Evolutionary conservation across 2,797 vertebrate species (phyloP), one percentile per base, ranked within the genome.

Genomic region (Dendrocincla fuliginosa): DNA sequence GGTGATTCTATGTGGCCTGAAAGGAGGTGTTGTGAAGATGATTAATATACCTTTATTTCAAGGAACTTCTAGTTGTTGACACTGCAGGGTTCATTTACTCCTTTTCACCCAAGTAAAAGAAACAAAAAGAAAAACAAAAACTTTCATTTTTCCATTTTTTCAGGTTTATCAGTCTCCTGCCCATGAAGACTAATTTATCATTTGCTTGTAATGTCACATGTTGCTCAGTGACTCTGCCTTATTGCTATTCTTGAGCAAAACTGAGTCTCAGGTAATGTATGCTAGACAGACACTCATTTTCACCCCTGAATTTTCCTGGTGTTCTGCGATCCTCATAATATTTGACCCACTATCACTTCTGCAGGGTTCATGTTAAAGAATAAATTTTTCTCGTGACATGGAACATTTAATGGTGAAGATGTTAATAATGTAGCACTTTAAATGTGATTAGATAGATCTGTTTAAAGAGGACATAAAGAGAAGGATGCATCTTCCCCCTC

Each of bases 161-260:
- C 50, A 61, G 80, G 44, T n/a, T 90, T 96, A 75, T 91, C 57
- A 30, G 49, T 94, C 71, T 91, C 42, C 80, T 83, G n/a, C 32
- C 41, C 46, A 24, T 68, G 33, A 92, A 90, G 70, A 65, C 49
- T 94, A 87, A 89, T 93, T 93, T 93, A 49, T 84, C 84, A 91
- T 94, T 75, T 87, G 42, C 82, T 96, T 95, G 81, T 84, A 65
- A 25, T 91, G 89, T 89, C 49, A 77, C 71, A 33, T 94, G 71
- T 93, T 87, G 71, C 64, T 94, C 78, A 68, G 30, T 89, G 61
- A 37, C 35, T 93, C 73, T 88, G 71, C 74, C 74, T 87, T 91
- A 81, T 82, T 96, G 77, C 77, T 95, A 69, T 94, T 95, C 87
- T 78, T 88, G 42, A 94, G 74, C 59, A 70, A 95, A 93, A 84